Conservation (phyloP, 2,797 vertebrate genomes). For the Clarias fuscus region DNA sequence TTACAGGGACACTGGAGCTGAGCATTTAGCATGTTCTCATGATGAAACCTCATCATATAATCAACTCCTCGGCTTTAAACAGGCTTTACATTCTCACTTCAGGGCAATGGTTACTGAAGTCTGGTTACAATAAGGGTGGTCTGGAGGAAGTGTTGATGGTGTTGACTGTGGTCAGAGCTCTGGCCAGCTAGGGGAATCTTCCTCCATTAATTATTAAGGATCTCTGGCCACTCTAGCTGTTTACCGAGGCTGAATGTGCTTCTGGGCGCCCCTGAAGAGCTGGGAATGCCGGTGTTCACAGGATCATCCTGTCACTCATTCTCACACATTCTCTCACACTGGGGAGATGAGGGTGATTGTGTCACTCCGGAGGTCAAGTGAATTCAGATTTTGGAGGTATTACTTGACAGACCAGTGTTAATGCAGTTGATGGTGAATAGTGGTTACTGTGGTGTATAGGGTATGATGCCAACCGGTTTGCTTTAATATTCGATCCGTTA, state of each 20-base stretch:
- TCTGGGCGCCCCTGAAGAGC: conserved; percentile 63
- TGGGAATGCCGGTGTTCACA: conserved; percentile 56
- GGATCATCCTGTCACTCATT: conserved; percentile 48
- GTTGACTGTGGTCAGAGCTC: not conserved
- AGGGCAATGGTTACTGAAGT: conserved; percentile 25
- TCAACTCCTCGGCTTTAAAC: not conserved
- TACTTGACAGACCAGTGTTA: not conserved
- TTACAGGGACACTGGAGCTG: not conserved
- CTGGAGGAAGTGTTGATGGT: conserved; percentile 28
- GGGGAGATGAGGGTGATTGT: conserved; percentile 36
- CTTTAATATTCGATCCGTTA: not conserved
- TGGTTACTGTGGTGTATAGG: not conserved
- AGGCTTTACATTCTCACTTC: not conserved
- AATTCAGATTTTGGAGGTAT: conserved; percentile 14
- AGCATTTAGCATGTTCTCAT: not conserved
- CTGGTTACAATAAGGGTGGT: conserved; percentile 20
- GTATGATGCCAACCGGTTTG: too few relatives aligned
- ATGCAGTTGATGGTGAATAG: not conserved
- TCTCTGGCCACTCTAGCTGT: conserved; percentile 69
- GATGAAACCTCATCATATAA: not conserved
- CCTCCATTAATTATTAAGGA: conserved; percentile 74
- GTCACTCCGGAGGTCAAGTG: conserved; percentile 39
- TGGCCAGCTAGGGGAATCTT: conserved; percentile 52
- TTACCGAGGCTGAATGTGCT: conserved; percentile 74
- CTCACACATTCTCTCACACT: conserved; percentile 63